Percentiles rank a stretch among this genome's conserved stretches.
Evolutionary conservation across 2,113 vertebrate genomes (phyloP).

Genomic region (Vulpes ferrilata): DNA sequence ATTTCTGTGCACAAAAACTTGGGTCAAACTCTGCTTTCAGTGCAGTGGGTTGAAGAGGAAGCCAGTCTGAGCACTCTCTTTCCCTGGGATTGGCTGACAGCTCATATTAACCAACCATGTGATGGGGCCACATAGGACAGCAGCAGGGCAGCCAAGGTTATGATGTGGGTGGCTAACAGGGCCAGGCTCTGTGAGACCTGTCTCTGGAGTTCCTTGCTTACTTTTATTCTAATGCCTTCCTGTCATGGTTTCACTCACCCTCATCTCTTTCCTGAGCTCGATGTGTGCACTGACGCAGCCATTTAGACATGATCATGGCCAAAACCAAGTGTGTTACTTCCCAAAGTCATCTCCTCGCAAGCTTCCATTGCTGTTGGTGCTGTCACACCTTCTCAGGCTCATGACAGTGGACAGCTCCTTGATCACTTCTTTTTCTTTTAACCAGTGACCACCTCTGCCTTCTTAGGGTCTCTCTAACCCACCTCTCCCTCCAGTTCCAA

Average conservation of each 20-base stretch:
- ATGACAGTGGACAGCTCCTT: accelerated
- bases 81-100: not conserved
- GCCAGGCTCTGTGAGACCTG: too few relatives aligned
- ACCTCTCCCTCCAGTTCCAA: too few relatives aligned
- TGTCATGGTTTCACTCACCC: not conserved
- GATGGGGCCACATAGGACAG: not conserved
- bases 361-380: not conserved
- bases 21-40: not conserved
- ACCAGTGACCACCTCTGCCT: not conserved
- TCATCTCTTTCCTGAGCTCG: not conserved
- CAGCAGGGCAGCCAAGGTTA: accelerated
- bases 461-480: not conserved
- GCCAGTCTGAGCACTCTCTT: not conserved
- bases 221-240: not conserved
- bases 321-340: not conserved
- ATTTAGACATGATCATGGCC: not conserved
- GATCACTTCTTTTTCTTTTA: not conserved
- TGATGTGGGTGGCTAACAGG: not conserved
- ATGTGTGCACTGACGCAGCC: accelerated
- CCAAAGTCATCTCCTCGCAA: accelerated
- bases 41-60: not conserved
- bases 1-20: not conserved
- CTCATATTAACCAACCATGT: not conserved
- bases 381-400: not conserved
- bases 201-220: not conserved